A percentile compares a stretch with the other conserved stretches of the same genome.
Evolutionary conservation across 2,113 vertebrate species (phyloP).

Genomic region (Nesospiza acunhae): DNA sequence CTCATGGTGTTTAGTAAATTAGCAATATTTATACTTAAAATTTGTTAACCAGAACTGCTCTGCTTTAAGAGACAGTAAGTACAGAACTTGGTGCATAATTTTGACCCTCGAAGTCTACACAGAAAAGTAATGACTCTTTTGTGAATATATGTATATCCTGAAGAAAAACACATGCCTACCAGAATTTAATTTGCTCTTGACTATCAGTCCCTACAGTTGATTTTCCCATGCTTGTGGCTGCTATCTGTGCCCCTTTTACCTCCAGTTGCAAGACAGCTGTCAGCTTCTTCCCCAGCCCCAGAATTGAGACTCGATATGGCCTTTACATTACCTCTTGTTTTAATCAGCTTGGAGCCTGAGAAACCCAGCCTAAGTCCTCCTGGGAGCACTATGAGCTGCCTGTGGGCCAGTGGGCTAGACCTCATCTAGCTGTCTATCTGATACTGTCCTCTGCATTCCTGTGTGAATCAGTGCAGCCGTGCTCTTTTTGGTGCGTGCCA

Average conservation of each 20-base stretch:
- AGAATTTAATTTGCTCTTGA: neutral
- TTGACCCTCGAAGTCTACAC: neutral
- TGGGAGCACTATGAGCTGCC: slow-evolving; percentile 66
- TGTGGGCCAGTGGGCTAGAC: slow-evolving; percentile 65
- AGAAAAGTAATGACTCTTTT: neutral
- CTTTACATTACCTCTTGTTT: slow-evolving; percentile 73
- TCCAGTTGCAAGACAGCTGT: slow-evolving; percentile 78
- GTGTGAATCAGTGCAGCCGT: slow-evolving; percentile 57
- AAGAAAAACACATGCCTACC: neutral
- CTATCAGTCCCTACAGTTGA: neutral
- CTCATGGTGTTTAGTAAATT: neutral
- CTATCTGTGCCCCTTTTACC: slow-evolving; percentile 51
- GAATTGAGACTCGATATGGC: slow-evolving; percentile 68
- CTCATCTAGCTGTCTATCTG: slow-evolving; percentile 71
- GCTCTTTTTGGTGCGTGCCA: slow-evolving; percentile 56
- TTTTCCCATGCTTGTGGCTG: slow-evolving; percentile 39
- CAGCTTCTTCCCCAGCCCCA: slow-evolving; percentile 64
- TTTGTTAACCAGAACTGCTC: neutral
- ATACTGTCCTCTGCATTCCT: slow-evolving; percentile 73
- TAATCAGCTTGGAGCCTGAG: slow-evolving; percentile 78
- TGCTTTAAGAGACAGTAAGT: neutral
- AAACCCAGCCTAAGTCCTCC: slow-evolving; percentile 65
- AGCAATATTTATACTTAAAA: neutral
- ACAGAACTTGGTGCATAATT: neutral
- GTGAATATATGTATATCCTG: neutral